Conservation (phyloP, 2,113 vertebrate species). For the Thalassarche chlororhynchos region DNA sequence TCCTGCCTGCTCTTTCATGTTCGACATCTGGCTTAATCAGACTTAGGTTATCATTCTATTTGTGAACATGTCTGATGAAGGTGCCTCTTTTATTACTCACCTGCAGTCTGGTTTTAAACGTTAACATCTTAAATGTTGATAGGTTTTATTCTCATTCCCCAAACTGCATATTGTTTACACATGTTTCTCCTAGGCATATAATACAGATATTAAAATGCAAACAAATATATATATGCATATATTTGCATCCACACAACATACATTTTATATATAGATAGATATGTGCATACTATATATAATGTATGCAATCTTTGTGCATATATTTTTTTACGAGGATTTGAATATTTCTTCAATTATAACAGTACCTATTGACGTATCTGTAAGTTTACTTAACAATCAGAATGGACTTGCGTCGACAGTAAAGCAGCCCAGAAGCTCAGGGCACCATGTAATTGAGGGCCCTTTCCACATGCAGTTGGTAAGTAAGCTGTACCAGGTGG, state of each 20-base stretch:
- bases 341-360: background rate
- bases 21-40: conserved; percentile 41
- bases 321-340: background rate
- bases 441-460: background rate
- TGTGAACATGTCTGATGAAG: conserved; percentile 48
- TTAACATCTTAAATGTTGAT: conserved; percentile 25
- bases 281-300: background rate
- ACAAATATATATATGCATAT: background rate
- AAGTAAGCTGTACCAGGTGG: background rate
- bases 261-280: background rate
- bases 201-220: background rate
- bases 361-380: background rate
- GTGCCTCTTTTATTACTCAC: conserved; percentile 44
- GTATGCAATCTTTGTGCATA: background rate
- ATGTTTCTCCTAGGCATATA: background rate
- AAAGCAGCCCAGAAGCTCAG: background rate
- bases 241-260: background rate
- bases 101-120: conserved; percentile 22
- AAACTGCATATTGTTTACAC: conserved; percentile 17
- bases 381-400: background rate
- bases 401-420: background rate
- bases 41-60: background rate
- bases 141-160: background rate
- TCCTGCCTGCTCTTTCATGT: conserved; percentile 19
- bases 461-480: background rate